Evolutionary conservation across 2,888 invertebrate genomes (phyloP).

Genomic region (Megamerina dolium): DNA sequence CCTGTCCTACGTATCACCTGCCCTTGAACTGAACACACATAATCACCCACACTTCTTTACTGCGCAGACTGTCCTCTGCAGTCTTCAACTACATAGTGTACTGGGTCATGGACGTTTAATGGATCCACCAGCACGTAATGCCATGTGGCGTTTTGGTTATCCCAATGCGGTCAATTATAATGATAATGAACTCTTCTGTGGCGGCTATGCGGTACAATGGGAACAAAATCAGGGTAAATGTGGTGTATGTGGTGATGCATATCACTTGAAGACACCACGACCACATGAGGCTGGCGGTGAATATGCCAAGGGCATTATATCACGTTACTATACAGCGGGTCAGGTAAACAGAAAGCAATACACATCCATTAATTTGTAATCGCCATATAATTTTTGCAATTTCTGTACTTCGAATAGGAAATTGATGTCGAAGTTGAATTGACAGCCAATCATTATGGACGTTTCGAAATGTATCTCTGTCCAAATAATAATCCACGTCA

Average conservation of each 20-base stretch:
- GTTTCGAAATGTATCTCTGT: slow-evolving; percentile 78
- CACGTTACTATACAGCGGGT: slow-evolving; percentile 73
- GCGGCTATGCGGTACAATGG: slow-evolving; percentile 86
- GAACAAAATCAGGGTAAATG: slow-evolving; percentile 79
- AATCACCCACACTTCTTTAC: no score
- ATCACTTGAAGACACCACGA: slow-evolving; percentile 63
- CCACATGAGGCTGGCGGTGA: slow-evolving; percentile 85
- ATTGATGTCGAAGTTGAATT: slow-evolving; percentile 81
- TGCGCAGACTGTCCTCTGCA: slow-evolving; percentile 15
- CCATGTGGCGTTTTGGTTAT: slow-evolving; percentile 93
- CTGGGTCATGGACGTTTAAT: slow-evolving; percentile 78
- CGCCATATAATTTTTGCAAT: neutral
- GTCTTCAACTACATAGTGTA: slow-evolving; percentile 38
- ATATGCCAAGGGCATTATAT: slow-evolving; percentile 79
- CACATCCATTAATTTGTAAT: neutral
- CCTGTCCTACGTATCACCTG: no score
- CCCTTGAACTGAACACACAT: no score
- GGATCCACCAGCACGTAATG: slow-evolving; percentile 88
- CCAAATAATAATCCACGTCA: slow-evolving; percentile 75
- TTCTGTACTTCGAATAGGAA: no score
- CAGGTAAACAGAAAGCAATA: slow-evolving; percentile 55
- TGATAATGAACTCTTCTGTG: slow-evolving; percentile 90
- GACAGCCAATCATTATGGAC: slow-evolving; percentile 84
- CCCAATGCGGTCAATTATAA: slow-evolving; percentile 93
- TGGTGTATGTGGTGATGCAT: slow-evolving; percentile 86